Base-by-base conservation (phyloP, 2,888 invertebrate genomes). In the Chelonus formosanus region DNA sequence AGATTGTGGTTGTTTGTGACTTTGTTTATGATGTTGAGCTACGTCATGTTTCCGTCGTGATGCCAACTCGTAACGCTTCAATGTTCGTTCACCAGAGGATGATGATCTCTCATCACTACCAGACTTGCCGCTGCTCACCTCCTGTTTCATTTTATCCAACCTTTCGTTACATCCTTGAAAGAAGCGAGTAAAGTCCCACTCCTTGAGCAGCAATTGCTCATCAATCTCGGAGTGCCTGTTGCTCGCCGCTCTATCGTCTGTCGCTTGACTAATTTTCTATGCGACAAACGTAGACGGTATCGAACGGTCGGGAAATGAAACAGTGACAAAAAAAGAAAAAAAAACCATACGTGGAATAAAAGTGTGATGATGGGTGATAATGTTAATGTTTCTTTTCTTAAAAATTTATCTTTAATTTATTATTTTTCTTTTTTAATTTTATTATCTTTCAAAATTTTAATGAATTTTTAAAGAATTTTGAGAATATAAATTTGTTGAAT, bases 131-230 rank as follows among this genome's bases (percentile, higher is more conserved):
- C 66, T 65, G 63, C 73, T 72, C 69, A 68, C 75, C 66, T 87
- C 87, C 77, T 87, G 87, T 70, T 86, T 85, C 76, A 80, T 80
- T 76, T 80, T 80, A 72, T 84, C 84, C 75, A 83, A 75, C 55
- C 82, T 78, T 74, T 84, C 84, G 76, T 83, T 84, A 78, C 85
- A 84, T 69, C 84, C 85, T 76, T 84, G 92, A 85, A 94, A 94
- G 87, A 94, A 94, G 81, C 91, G 90, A 74, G 92, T 92, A 85
- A 94, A 91, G 86, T 94, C 92, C 94, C 94, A 94, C 80, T 94
- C 94, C 85, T 92, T 92, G 75, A 94, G 87, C 71, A 94, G 88
- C 63, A 91, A 90, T 70, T 92, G 92, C 83, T 93, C 93, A 81
- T 93, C 93, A 77, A 90, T 87, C 79, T 90, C 90, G 63, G 89